Evolutionary conservation across 2,113 vertebrate species (phyloP).

Genomic region (Eulemur macaco): DNA sequence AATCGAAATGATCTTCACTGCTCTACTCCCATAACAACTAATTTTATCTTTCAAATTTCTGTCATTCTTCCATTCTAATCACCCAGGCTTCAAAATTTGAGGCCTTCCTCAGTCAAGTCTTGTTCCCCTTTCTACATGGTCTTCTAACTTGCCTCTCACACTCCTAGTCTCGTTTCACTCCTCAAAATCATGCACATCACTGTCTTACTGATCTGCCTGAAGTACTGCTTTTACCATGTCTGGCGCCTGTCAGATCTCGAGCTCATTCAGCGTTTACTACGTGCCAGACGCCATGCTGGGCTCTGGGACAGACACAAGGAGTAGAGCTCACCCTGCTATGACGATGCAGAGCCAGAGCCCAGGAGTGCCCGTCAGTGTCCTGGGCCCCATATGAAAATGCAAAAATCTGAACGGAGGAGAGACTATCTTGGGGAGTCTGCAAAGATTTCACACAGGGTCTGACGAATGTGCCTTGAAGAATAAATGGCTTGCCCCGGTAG

Average conservation of each 20-base stretch:
- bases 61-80: neutral
- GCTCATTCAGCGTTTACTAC: too few species aligned
- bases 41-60: neutral
- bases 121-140: neutral
- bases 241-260: neutral
- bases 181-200: neutral
- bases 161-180: neutral
- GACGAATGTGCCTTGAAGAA: neutral
- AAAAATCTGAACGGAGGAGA: neutral
- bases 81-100: neutral
- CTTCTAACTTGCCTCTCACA: neutral
- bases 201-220: neutral
- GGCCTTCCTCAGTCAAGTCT: neutral
- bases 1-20: neutral
- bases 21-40: too few species aligned
- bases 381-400: neutral
- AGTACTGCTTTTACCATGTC: neutral
- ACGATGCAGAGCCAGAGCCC: neutral
- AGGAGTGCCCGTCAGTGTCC: neutral
- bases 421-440: neutral
- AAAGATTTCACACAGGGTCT: neutral
- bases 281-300: neutral
- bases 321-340: neutral
- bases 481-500: neutral
- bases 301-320: neutral